phyloP scores from a whole-genome alignment of 1,140 invertebrate genomes.

The Pseudobourletiella spinata region DNA sequence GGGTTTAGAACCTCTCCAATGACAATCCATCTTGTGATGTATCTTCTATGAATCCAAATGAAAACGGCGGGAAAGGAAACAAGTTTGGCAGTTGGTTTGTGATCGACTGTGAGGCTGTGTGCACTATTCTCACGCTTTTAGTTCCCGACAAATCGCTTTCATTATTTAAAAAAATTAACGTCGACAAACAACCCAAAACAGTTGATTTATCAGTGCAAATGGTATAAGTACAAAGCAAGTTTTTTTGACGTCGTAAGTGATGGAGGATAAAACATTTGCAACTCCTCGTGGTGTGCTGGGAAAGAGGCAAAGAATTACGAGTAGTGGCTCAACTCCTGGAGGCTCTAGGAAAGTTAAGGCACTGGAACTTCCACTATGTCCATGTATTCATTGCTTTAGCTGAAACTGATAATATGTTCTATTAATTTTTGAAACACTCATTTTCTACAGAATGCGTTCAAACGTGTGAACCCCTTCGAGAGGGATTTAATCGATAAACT shows the following conservation, averaged over 20 bases:
- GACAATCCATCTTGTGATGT: too few species aligned
- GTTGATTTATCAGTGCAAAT: too few species aligned
- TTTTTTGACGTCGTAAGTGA: not conserved
- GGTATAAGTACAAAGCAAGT: too few species aligned
- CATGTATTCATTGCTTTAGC: not conserved
- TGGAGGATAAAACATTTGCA: not conserved
- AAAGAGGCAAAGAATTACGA: not conserved
- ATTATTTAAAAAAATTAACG: too few species aligned
- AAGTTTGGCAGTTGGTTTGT: too few species aligned
- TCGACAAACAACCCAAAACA: too few species aligned
- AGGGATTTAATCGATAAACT: constrained; percentile 13
- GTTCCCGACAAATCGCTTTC: not conserved
- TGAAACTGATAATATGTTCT: not conserved
- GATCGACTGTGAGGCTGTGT: not conserved
- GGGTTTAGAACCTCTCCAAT: too few species aligned
- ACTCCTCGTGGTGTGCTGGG: not conserved
- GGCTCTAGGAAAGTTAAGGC: not conserved
- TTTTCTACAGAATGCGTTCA: not conserved
- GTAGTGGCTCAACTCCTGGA: not conserved
- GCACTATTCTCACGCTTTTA: not conserved
- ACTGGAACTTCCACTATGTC: too few species aligned
- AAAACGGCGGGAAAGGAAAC: not conserved
- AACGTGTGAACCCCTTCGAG: constrained; percentile 21
- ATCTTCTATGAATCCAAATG: too few species aligned
- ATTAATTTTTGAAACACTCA: not conserved